Percentiles rank a stretch among this genome's conserved stretches.
phyloP scores from a whole-genome alignment of 2,888 invertebrate genomes.

The Gari tellinella region DNA sequence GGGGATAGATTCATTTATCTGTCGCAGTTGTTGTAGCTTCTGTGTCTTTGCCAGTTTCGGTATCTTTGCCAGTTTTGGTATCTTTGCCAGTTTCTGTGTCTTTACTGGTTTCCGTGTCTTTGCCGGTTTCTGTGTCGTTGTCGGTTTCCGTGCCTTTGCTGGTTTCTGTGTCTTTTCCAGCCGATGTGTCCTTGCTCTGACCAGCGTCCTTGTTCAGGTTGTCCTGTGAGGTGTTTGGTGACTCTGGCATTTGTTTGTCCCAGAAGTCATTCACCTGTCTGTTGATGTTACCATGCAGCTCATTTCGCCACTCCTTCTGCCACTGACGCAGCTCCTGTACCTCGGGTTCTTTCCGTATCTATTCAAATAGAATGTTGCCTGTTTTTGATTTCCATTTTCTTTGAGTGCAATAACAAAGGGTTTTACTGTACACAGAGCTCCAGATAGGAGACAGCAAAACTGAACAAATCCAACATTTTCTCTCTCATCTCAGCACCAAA shows the following conservation, averaged over 20 bases:
- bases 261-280: constrained; percentile 82
- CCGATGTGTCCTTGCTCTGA: no score
- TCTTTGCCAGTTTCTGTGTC: neutral
- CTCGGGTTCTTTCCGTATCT: constrained; percentile 81
- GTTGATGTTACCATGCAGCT: constrained; percentile 76
- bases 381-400: no score
- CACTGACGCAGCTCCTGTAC: constrained; percentile 83
- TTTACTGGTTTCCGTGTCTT: constrained; percentile 3
- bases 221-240: constrained; percentile 19
- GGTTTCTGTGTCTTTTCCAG: neutral
- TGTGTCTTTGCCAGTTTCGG: neutral
- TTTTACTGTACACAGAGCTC: no score
- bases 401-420: no score
- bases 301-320: constrained; percentile 84
- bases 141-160: neutral
- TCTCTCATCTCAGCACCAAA: no score
- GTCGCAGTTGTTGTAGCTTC: neutral
- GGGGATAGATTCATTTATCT: no score
- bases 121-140: neutral
- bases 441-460: no score
- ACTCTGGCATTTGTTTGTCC: constrained; percentile 78
- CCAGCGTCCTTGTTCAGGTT: constrained; percentile 25
- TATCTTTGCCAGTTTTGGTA: neutral
- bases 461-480: no score
- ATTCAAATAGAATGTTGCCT: no score